phyloP scores from a whole-genome alignment of 2,888 invertebrate genomes.

The Tolmerus cingulatus region DNA sequence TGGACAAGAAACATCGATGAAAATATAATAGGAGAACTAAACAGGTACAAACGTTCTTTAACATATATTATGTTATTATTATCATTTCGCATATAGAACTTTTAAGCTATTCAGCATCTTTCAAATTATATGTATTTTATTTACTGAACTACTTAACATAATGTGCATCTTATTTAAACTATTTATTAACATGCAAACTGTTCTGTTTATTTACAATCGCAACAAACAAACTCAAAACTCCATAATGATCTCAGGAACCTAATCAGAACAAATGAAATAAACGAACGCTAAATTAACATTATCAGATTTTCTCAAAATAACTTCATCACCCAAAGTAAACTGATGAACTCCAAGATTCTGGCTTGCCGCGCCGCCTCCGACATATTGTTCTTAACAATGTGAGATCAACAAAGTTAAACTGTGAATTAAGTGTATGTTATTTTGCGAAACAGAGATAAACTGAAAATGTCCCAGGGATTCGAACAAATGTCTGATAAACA shows the following conservation, averaged over 20 bases:
- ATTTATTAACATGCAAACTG: no score
- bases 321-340: not conserved
- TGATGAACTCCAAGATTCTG: not conserved
- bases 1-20: no score
- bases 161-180: no score
- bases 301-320: not conserved
- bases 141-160: no score
- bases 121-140: no score
- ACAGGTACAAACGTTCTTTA: no score
- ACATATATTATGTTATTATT: no score
- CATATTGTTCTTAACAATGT: not conserved
- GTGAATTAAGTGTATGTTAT: not conserved
- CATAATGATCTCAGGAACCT: not conserved
- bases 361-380: not conserved
- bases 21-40: no score
- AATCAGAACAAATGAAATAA: not conserved
- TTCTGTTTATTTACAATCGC: not conserved
- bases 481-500: not conserved
- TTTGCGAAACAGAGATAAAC: not conserved
- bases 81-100: no score
- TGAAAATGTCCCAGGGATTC: not conserved
- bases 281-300: not conserved
- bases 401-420: not conserved
- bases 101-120: no score
- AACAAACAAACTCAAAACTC: not conserved